A percentile compares a stretch with the other conserved stretches of the same genome.
phyloP scores from a whole-genome alignment of 64 coral and sea anemone species.

The Montipora foliosa region DNA sequence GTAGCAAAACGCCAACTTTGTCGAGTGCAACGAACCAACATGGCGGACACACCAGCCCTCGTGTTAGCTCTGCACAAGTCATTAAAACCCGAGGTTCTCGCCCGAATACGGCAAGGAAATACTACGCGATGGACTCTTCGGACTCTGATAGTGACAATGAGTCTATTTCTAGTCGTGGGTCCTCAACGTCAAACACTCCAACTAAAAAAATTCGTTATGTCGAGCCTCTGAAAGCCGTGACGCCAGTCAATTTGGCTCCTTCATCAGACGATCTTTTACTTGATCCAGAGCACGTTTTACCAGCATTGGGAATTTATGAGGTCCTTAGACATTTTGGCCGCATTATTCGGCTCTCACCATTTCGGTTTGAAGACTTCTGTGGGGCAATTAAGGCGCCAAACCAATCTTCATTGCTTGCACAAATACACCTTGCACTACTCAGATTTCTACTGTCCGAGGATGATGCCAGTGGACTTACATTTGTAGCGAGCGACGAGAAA shows the following conservation, averaged over 20 bases:
- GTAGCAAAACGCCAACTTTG: conserved; percentile 66
- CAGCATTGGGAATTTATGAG: conserved; percentile 92
- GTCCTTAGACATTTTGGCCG: conserved; percentile 94
- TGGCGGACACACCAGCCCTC: conserved; percentile 86
- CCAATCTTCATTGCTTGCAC: conserved; percentile 88
- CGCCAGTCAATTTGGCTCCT: conserved; percentile 76
- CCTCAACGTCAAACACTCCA: conserved; percentile 66
- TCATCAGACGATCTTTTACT: conserved; percentile 93
- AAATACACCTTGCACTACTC: conserved; percentile 93
- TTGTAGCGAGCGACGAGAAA: conserved; percentile 95
- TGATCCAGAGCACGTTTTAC: conserved; percentile 81
- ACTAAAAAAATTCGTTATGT: conserved; percentile 78
- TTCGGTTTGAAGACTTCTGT: conserved; percentile 96
- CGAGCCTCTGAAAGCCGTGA: conserved; percentile 73
- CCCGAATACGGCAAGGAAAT: conserved; percentile 54
- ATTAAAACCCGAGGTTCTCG: conserved; percentile 86
- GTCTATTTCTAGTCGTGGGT: conserved; percentile 89
- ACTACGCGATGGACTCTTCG: conserved; percentile 70
- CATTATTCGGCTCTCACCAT: conserved; percentile 86
- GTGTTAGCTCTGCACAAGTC: conserved; percentile 58
- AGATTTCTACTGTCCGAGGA: conserved; percentile 90
- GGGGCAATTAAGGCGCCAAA: conserved; percentile 77
- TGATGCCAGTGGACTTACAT: conserved; percentile 92
- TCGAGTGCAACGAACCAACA: conserved; percentile 82
- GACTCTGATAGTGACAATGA: conserved; percentile 88